These are phyloP conservation scores for Neosilurus hyrtlii DNA, from an alignment of 2,797 vertebrate genomes.

Conservation along the genomic window DNA sequence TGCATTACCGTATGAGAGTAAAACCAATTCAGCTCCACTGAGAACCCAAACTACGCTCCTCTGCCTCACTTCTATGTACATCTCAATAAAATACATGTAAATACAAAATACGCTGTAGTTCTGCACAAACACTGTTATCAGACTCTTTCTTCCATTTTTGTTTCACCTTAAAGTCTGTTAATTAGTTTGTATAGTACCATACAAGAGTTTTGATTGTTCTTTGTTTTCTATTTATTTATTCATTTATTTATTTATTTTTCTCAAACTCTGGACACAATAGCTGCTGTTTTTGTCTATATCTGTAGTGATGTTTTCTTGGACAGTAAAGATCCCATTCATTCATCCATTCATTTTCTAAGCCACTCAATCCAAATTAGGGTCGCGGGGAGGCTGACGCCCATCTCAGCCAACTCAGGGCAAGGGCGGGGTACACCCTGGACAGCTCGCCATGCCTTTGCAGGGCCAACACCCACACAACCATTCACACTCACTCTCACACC, in stretches of 20 bases:
- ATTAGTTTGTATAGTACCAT: background rate
- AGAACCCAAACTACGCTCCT: background rate
- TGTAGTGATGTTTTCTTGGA: background rate
- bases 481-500: too few relatives aligned
- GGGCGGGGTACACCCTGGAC: too few relatives aligned
- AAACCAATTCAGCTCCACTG: background rate
- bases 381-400: too few relatives aligned
- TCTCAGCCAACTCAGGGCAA: too few relatives aligned
- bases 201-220: background rate
- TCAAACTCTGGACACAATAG: background rate
- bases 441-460: too few relatives aligned
- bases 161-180: conserved; percentile 2
- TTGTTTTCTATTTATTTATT: too few relatives aligned
- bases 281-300: background rate
- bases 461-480: too few relatives aligned
- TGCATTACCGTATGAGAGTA: background rate
- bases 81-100: background rate
- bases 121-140: background rate
- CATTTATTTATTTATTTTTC: background rate
- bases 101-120: background rate
- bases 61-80: conserved; percentile 1
- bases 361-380: too few relatives aligned
- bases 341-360: too few relatives aligned
- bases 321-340: background rate
- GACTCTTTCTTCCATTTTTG: background rate